phyloP scores from a whole-genome alignment of 2,797 vertebrate genomes.

The Gymnodraco acuticeps region DNA sequence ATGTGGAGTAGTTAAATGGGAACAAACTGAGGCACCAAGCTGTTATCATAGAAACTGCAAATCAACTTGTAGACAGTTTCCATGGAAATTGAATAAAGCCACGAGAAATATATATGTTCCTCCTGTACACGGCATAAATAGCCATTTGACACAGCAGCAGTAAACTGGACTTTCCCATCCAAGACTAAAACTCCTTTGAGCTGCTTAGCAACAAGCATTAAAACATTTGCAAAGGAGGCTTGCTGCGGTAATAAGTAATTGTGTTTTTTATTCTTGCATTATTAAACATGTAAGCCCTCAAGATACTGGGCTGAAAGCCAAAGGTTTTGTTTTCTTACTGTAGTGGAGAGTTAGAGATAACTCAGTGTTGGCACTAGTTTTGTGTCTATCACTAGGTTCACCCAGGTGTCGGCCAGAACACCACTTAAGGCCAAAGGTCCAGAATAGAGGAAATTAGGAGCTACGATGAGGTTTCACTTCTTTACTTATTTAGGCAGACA shows the following conservation, averaged over 20 bases:
- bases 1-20: background rate
- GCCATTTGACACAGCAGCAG: conserved; percentile 7
- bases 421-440: too few species aligned
- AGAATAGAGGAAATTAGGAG: too few species aligned
- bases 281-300: conserved; percentile 49
- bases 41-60: background rate
- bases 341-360: too few species aligned
- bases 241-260: conserved; percentile 56
- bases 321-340: conserved; percentile 46
- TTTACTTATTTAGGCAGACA: too few species aligned
- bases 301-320: conserved; percentile 54
- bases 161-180: conserved; percentile 60
- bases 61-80: conserved; percentile 28
- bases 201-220: conserved; percentile 55
- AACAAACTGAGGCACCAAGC: conserved; percentile 4
- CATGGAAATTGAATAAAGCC: conserved; percentile 39
- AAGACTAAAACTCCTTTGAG: conserved; percentile 11
- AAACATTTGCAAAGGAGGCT: conserved; percentile 55
- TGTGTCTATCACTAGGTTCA: too few species aligned
- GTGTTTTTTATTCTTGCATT: conserved; percentile 54
- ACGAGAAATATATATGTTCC: conserved; percentile 19
- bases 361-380: too few species aligned
- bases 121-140: conserved; percentile 25
- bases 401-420: too few species aligned
- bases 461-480: too few species aligned